Conservation (phyloP, 2,888 invertebrate genomes). For the Flexamia atlantica region DNA sequence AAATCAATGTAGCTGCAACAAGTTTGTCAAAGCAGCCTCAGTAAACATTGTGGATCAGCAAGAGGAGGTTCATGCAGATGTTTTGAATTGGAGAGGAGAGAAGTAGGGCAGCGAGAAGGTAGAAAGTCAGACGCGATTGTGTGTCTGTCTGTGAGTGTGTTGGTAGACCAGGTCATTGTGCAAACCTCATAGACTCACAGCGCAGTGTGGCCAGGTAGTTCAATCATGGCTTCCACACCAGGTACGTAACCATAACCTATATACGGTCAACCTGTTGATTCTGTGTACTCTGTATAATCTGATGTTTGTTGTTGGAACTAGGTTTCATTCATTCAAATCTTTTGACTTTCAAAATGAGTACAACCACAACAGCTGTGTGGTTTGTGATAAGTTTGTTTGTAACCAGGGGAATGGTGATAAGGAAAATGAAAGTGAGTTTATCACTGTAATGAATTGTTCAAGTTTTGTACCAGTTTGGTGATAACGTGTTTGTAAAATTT, state of each 20-base stretch:
- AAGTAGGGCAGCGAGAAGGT: conserved; percentile 37
- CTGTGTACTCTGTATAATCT: neutral
- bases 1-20: neutral
- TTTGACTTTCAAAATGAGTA: neutral
- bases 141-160: conserved; percentile 37
- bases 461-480: neutral
- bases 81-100: conserved; percentile 15
- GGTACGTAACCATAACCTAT: conserved; percentile 35
- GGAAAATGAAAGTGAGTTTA: conserved; percentile 16
- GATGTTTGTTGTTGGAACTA: neutral
- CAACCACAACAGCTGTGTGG: conserved; percentile 8
- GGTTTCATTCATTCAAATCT: neutral
- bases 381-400: conserved; percentile 12
- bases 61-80: neutral
- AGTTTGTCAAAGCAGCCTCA: neutral
- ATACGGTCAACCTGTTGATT: conserved; percentile 20
- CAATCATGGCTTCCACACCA: conserved; percentile 19
- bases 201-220: neutral
- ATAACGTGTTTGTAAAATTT: neutral
- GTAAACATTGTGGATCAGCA: neutral
- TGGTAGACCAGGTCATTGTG: conserved; percentile 7
- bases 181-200: conserved; percentile 12
- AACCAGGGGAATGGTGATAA: neutral
- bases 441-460: neutral
- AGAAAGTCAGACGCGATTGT: conserved; percentile 8